Evolutionary conservation across 2,113 vertebrate species (phyloP), one percentile per base, ranked within the genome.

Genomic region (Rhinogobius similis): DNA sequence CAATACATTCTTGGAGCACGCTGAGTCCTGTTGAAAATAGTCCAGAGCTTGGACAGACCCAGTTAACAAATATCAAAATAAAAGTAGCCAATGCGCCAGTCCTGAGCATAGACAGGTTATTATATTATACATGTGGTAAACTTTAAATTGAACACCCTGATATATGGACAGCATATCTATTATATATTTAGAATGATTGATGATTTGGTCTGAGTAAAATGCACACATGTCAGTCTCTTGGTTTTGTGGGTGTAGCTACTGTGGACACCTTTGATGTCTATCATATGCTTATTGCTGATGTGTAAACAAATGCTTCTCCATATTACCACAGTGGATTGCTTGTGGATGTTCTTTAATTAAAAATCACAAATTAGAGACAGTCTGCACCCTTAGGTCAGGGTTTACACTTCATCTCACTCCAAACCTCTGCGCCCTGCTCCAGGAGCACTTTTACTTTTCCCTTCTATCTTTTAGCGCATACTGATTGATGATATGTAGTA

Each of bases 311-410:
- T 55, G 66, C 76, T 73, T 85, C 65, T 83, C 76, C 86, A 84
- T 86, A 81, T 86, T 81, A 66, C 82, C 59, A 1, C 69, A 79
- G 55, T 46, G 5, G 23, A 50, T 62, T 68, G 63, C 10, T 23
- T 26, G 50, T 70, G 62, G 13, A 64, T 65, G 75, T 82, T 81
- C 77, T 90, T 77, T 88, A 83, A 90, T 90, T 88, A 88, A 62
- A 58, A 27, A 67, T 78, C 67, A 76, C 73, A 86, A 82, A 90
- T 90, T 89, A 87, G 62, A 87, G 81, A 73, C 39, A n/a, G 29
- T 62, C 20, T 27, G 41, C 65, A 32, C 69, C 21, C 1, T 13
- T 23, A 55, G 77, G 82, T 85, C 78, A 82, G 52, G 66, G 41
- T 67, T 67, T 82, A 70, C 84, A 82, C 32, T 36, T 36, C 32